Percentiles rank a stretch among this genome's conserved stretches.
Conservation (phyloP, 2,113 vertebrate genomes). For the Cromileptes altivelis region DNA sequence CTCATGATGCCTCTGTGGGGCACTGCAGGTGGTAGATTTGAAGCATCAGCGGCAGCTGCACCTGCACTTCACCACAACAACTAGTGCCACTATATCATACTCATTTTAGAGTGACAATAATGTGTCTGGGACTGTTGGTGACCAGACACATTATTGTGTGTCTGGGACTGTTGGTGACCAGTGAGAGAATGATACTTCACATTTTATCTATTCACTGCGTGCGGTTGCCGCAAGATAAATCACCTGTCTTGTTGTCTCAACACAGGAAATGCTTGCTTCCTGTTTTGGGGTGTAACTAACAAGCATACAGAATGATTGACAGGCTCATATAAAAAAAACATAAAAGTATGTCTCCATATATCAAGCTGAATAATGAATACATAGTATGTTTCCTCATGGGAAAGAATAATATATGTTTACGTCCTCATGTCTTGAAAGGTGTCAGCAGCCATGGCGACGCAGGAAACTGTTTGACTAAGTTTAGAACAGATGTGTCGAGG, state of each 20-base stretch:
- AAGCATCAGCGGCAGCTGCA: conserved; percentile 51
- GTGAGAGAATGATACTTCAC: background rate
- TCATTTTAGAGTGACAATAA: conserved; percentile 6
- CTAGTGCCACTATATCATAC: conserved; percentile 16
- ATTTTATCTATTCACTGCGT: conserved; percentile 12
- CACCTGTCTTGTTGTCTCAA: conserved; percentile 7
- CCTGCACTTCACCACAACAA: conserved; percentile 40
- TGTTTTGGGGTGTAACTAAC: conserved; percentile 18
- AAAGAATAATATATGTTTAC: conserved; percentile 13
- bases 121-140: background rate
- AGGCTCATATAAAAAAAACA: background rate
- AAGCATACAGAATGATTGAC: conserved; percentile 25
- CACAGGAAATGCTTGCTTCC: background rate
- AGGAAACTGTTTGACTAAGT: conserved; percentile 35
- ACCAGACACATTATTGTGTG: background rate
- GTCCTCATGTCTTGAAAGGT: background rate
- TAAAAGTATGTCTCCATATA: background rate
- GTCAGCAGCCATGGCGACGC: conserved; percentile 38
- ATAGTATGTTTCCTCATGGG: background rate
- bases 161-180: background rate
- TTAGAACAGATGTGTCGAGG: conserved; percentile 38
- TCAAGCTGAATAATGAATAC: conserved; percentile 35
- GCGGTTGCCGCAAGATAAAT: background rate
- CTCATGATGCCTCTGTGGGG: conserved; percentile 40
- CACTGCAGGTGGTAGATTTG: conserved; percentile 62